Percentiles rank a stretch among this genome's conserved stretches.
Evolutionary conservation across 2,797 vertebrate genomes (phyloP).

Genomic region (Varecia variegata): DNA sequence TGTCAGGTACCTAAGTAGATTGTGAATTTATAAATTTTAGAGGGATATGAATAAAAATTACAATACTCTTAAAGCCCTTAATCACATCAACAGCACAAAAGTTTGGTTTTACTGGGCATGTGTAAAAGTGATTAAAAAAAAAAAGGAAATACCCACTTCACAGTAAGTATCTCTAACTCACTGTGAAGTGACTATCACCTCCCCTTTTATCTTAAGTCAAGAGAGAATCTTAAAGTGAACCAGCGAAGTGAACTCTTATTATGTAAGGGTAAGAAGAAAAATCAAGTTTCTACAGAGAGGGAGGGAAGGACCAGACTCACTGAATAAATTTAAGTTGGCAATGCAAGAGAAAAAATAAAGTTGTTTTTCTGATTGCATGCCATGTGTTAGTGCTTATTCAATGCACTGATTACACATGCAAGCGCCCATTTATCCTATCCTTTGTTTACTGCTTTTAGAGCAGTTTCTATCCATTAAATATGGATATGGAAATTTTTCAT

Average conservation of each 20-base stretch:
- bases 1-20: neutral
- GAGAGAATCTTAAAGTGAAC: slow-evolving; percentile 12
- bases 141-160: neutral
- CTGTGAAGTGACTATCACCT: neutral
- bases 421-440: neutral
- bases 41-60: neutral
- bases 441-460: neutral
- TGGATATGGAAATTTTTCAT: neutral
- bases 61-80: neutral
- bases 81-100: neutral
- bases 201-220: slow-evolving; percentile 11
- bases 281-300: slow-evolving; percentile 21
- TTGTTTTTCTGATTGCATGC: neutral
- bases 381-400: neutral
- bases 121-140: neutral
- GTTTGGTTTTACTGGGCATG: neutral
- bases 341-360: neutral
- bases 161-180: neutral
- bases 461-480: neutral
- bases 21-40: neutral
- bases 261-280: slow-evolving; percentile 1
- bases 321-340: neutral
- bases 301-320: neutral
- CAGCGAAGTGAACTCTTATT: slow-evolving; percentile 1
- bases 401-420: neutral